phyloP scores from a whole-genome alignment of 2,888 invertebrate species.

The Venusia cambrica region DNA sequence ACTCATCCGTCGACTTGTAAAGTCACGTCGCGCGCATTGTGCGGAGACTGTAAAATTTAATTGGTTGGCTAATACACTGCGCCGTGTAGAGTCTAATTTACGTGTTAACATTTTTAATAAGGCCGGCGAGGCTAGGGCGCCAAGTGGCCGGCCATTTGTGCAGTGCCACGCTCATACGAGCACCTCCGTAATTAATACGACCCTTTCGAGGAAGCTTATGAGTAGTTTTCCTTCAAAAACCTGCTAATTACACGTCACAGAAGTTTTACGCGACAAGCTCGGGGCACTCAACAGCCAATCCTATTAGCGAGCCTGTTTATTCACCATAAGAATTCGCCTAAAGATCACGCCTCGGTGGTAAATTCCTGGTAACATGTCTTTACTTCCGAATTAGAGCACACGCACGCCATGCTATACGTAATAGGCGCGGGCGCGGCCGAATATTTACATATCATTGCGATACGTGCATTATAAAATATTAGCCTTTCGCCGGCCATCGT shows the following conservation, averaged over 20 bases:
- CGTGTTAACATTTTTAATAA: constrained; percentile 80
- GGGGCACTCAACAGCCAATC: constrained; percentile 43
- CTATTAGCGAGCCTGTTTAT: constrained; percentile 48
- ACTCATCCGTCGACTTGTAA: constrained; percentile 48
- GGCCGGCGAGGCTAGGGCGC: constrained; percentile 72
- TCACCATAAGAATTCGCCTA: constrained; percentile 54
- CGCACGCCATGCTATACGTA: constrained; percentile 66
- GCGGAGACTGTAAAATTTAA: constrained; percentile 69
- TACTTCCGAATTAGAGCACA: constrained; percentile 72
- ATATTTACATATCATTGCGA: constrained; percentile 81
- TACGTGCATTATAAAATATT: constrained; percentile 77
- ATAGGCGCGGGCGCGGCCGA: constrained; percentile 64
- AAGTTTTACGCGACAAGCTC: constrained; percentile 47
- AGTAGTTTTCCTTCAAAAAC: constrained; percentile 76
- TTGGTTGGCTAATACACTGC: constrained; percentile 75
- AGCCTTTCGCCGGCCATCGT: constrained; percentile 70
- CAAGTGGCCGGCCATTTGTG: constrained; percentile 77
- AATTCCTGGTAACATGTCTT: constrained; percentile 68
- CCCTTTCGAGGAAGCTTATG: constrained; percentile 78
- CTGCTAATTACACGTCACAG: constrained; percentile 72
- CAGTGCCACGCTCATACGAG: constrained; percentile 62
- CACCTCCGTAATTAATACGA: constrained; percentile 77
- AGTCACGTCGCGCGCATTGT: constrained; percentile 58
- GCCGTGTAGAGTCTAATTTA: constrained; percentile 70
- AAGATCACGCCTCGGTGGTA: constrained; percentile 62